Conservation (phyloP, 2,797 vertebrate species). For the Anolis apletophallus region DNA sequence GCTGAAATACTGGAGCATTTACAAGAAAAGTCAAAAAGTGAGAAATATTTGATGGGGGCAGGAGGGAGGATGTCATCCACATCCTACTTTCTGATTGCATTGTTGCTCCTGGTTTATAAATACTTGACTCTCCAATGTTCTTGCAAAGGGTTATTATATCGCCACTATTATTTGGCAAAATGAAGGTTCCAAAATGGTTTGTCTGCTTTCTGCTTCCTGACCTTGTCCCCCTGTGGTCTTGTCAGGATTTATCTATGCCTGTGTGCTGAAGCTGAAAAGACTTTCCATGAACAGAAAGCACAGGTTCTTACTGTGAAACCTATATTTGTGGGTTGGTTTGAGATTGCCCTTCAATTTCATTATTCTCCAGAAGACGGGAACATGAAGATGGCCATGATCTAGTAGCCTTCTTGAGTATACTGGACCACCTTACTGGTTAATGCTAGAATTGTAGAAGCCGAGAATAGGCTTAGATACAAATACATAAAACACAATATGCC, state of each 20-base stretch:
- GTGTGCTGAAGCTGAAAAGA: no score
- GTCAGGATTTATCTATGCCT: no score
- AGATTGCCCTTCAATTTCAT: background rate
- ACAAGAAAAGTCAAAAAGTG: no score
- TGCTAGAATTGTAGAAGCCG: background rate
- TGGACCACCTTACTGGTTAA: background rate
- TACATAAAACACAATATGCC: background rate
- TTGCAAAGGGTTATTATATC: background rate
- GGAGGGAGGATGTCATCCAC: background rate
- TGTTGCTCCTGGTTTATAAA: background rate
- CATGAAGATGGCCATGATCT: background rate
- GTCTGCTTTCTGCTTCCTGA: no score
- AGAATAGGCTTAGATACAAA: background rate
- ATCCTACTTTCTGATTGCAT: background rate
- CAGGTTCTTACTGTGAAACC: background rate
- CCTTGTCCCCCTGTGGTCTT: no score
- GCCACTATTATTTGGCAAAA: no score
- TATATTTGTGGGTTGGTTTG: background rate
- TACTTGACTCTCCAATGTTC: background rate
- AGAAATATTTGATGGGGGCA: background rate
- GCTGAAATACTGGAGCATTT: background rate
- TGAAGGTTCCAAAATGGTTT: no score
- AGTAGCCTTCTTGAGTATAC: background rate
- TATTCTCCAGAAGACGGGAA: background rate
- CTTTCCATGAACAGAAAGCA: no score